phyloP scores from a whole-genome alignment of 1,140 invertebrate species.

The Dufourea novaeangliae region DNA sequence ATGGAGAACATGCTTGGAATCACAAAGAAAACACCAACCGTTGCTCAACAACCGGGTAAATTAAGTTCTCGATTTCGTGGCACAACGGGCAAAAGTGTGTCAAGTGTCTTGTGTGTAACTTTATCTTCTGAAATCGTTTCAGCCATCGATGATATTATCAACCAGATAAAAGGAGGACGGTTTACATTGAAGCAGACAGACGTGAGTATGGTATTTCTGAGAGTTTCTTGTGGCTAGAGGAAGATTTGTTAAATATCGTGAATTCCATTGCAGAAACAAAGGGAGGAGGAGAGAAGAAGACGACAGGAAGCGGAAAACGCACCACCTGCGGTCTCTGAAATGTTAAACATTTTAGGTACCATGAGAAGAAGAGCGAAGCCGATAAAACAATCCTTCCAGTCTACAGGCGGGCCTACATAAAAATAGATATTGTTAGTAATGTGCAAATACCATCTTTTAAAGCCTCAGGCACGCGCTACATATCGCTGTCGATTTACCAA shows the following conservation, averaged over 20 bases:
- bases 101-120: neutral
- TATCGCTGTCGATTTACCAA: neutral
- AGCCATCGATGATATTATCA: constrained; percentile 88
- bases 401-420: constrained; percentile 63
- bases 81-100: neutral
- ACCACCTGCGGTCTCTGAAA: constrained; percentile 87
- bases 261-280: constrained; percentile 74
- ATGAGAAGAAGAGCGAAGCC: constrained; percentile 83
- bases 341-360: constrained; percentile 87
- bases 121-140: constrained; percentile 54
- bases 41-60: constrained; percentile 76
- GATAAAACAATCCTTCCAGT: constrained; percentile 69
- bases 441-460: neutral
- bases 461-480: neutral
- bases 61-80: constrained; percentile 18
- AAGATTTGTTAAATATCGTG: constrained; percentile 2
- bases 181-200: constrained; percentile 87
- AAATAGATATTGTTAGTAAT: constrained; percentile 10
- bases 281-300: constrained; percentile 83
- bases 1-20: constrained; percentile 85
- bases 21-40: constrained; percentile 73
- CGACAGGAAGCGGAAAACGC: constrained; percentile 81
- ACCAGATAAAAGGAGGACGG: constrained; percentile 88
- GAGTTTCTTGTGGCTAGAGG: neutral
- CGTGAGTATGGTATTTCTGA: constrained; percentile 70